Conservation (phyloP, 2,888 invertebrate genomes). For the Cryptus armator region DNA sequence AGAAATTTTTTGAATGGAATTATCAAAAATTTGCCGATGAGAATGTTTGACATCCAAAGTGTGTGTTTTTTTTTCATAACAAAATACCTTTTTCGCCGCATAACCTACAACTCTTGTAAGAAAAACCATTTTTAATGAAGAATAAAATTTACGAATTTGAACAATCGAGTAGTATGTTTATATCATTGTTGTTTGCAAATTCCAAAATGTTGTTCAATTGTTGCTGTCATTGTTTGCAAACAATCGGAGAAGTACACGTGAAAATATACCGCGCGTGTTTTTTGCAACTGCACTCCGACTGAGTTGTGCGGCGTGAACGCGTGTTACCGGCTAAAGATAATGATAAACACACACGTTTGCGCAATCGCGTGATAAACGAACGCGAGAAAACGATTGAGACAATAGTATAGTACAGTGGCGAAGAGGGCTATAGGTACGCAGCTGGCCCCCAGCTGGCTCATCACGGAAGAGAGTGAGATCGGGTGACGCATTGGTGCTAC, state of each 20-base stretch:
- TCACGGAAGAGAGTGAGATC: neutral
- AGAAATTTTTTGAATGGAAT: neutral
- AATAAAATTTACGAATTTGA: neutral
- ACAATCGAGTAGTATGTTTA: neutral
- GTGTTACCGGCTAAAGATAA: no score
- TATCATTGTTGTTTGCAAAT: neutral
- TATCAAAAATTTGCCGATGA: neutral
- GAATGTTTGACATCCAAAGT: neutral
- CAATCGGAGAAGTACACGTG: neutral
- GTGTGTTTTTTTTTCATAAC: neutral
- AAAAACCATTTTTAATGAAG: slow-evolving; percentile 85
- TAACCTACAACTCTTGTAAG: slow-evolving; percentile 85
- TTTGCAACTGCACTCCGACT: neutral
- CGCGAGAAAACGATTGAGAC: neutral
- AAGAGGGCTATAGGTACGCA: no score
- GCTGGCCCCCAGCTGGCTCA: no score
- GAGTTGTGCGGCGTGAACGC: neutral
- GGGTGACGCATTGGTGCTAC: slow-evolving; percentile 1
- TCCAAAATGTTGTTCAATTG: neutral
- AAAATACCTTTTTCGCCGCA: slow-evolving; percentile 83
- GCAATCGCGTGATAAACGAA: neutral
- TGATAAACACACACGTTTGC: no score
- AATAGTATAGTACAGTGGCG: neutral
- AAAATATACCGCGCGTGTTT: neutral
- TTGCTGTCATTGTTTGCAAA: slow-evolving; percentile 24